A percentile compares a stretch with the other conserved stretches of the same genome.
Evolutionary conservation across 2,113 vertebrate species (phyloP).

Genomic region (Chiloscyllium plagiosum): DNA sequence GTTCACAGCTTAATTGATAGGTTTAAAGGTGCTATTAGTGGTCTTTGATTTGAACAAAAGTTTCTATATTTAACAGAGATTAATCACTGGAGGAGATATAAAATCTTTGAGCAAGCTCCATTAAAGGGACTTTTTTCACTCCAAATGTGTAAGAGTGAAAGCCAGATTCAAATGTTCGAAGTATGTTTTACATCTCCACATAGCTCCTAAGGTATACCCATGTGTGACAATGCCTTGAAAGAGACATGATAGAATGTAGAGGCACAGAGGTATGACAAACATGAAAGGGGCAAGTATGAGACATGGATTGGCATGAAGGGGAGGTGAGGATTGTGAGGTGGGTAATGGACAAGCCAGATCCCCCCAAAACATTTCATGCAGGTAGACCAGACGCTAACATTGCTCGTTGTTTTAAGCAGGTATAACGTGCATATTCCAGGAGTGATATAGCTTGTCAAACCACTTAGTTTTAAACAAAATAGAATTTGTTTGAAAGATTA

Average conservation of each 20-base stretch:
- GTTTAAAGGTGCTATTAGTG: background rate
- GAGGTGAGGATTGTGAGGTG: background rate
- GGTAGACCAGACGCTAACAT: too few relatives aligned
- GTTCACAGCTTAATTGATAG: background rate
- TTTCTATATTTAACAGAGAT: background rate
- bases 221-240: background rate
- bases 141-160: background rate
- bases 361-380: too few relatives aligned
- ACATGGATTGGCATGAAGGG: background rate
- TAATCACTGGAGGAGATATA: background rate
- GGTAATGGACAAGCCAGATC: too few relatives aligned
- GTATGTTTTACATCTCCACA: background rate
- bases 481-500: too few relatives aligned
- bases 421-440: too few relatives aligned
- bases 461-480: too few relatives aligned
- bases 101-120: background rate
- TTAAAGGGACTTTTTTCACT: background rate
- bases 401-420: too few relatives aligned
- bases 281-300: too few relatives aligned
- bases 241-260: background rate
- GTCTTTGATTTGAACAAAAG: background rate
- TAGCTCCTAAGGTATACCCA: background rate
- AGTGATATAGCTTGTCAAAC: too few relatives aligned
- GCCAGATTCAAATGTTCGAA: background rate
- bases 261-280: too few relatives aligned